Conservation (phyloP, 2,797 vertebrate species). For the Cirrhinus mrigala region DNA sequence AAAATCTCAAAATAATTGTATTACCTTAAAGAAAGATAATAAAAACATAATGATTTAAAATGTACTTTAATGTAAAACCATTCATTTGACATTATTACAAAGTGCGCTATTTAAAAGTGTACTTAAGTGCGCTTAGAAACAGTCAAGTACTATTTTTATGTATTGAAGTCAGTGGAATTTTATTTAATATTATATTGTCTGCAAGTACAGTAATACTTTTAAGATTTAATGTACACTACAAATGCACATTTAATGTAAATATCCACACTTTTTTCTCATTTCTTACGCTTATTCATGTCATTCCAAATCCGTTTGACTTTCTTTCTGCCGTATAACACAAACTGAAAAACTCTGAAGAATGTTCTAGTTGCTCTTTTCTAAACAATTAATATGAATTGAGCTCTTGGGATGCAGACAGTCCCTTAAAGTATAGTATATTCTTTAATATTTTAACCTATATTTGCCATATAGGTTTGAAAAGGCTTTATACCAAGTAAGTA, state of each 20-base stretch:
- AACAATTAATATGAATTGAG: background rate
- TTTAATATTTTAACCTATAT: too few relatives aligned
- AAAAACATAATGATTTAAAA: background rate
- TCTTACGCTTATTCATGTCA: background rate
- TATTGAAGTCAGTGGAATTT: background rate
- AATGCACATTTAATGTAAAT: background rate
- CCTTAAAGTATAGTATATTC: background rate
- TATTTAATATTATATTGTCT: background rate
- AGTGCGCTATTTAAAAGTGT: background rate
- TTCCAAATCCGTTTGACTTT: background rate
- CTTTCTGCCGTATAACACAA: constrained; percentile 20
- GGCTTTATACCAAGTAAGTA: background rate
- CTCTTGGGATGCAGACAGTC: background rate
- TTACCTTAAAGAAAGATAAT: background rate
- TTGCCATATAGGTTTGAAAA: too few relatives aligned
- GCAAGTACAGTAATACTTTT: too few relatives aligned
- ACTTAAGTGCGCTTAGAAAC: too few relatives aligned
- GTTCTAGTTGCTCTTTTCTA: background rate
- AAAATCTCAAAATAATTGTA: background rate
- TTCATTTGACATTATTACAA: background rate
- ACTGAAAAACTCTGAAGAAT: background rate
- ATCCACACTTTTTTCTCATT: background rate
- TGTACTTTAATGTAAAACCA: background rate
- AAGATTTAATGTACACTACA: background rate
- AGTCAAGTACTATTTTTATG: background rate